phyloP scores from a whole-genome alignment of 1,140 invertebrate species.

The Drosophila tsacasi region DNA sequence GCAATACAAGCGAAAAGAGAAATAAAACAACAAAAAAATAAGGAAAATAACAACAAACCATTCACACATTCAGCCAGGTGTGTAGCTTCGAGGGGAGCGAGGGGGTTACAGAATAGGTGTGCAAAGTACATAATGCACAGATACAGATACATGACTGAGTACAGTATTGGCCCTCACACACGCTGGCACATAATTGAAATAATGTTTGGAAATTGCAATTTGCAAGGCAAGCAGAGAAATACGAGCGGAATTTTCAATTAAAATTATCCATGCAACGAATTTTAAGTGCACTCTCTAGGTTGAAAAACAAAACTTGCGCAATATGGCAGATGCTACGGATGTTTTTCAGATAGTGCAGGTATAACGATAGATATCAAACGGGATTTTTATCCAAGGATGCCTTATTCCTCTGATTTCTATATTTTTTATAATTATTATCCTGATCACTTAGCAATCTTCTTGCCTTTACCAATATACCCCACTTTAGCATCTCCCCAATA shows the following conservation, averaged over 20 bases:
- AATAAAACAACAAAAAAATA: neutral
- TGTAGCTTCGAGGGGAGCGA: neutral
- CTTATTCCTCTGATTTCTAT: neutral
- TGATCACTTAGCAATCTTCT: neutral
- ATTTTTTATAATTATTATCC: neutral
- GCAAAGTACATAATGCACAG: slow-evolving; percentile 15
- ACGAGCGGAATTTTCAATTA: slow-evolving; percentile 13
- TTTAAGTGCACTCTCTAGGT: neutral
- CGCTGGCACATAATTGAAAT: slow-evolving; percentile 59
- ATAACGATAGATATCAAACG: too few species aligned
- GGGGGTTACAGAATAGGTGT: slow-evolving; percentile 1
- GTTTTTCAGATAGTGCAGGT: too few species aligned
- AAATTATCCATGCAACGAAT: slow-evolving; percentile 8
- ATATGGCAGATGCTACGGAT: too few species aligned
- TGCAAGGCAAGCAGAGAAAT: slow-evolving; percentile 34
- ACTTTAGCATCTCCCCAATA: neutral
- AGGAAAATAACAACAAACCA: slow-evolving; percentile 23
- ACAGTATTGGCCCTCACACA: slow-evolving; percentile 30
- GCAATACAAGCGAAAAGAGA: slow-evolving; percentile 52
- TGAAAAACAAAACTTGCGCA: neutral
- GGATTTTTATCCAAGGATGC: neutral
- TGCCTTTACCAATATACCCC: neutral
- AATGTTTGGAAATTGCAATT: slow-evolving; percentile 56
- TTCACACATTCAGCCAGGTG: slow-evolving; percentile 27
- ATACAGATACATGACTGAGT: slow-evolving; percentile 1